These are phyloP conservation scores for Dinocampus coccinellae DNA, from an alignment of 2,888 invertebrate genomes.

Conservation along the genomic window DNA sequence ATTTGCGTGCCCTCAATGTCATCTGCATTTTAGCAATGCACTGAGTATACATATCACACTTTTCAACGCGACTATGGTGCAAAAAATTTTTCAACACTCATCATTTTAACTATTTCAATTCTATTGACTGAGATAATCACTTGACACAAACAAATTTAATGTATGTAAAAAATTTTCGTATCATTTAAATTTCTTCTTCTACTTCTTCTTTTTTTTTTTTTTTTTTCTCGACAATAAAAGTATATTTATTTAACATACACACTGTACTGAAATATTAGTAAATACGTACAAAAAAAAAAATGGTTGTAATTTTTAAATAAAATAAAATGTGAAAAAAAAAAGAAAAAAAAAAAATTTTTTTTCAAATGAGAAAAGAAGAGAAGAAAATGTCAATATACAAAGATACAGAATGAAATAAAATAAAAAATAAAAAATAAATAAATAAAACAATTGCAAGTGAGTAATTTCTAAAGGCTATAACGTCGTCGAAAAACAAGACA, in stretches of 20 bases:
- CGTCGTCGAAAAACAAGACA: conserved; percentile 56
- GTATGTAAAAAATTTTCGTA: conserved; percentile 25
- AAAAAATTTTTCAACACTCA: conserved; percentile 15
- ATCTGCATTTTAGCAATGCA: conserved; percentile 25
- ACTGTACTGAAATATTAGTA: too few relatives aligned
- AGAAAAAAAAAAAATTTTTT: too few relatives aligned
- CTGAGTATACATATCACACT: background rate
- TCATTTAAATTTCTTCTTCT: too few relatives aligned
- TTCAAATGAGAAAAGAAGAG: too few relatives aligned
- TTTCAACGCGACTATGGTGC: conserved; percentile 19
- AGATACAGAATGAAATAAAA: background rate
- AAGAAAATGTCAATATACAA: too few relatives aligned
- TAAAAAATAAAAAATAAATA: background rate
- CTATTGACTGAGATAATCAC: conserved; percentile 37
- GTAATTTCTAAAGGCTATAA: conserved; percentile 30
- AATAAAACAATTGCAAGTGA: background rate
- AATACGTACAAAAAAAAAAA: too few relatives aligned
- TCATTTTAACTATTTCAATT: conserved; percentile 24
- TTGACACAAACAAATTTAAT: background rate
- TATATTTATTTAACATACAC: too few relatives aligned
- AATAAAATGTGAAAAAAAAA: too few relatives aligned
- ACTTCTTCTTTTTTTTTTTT: too few relatives aligned
- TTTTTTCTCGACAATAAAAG: too few relatives aligned
- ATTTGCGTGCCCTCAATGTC: background rate
- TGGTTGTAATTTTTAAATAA: too few relatives aligned